Percentiles rank a stretch among this genome's conserved stretches.
Evolutionary conservation across 1,140 invertebrate species (phyloP).

Genomic region (Stenopsyche tienmushanensis): DNA sequence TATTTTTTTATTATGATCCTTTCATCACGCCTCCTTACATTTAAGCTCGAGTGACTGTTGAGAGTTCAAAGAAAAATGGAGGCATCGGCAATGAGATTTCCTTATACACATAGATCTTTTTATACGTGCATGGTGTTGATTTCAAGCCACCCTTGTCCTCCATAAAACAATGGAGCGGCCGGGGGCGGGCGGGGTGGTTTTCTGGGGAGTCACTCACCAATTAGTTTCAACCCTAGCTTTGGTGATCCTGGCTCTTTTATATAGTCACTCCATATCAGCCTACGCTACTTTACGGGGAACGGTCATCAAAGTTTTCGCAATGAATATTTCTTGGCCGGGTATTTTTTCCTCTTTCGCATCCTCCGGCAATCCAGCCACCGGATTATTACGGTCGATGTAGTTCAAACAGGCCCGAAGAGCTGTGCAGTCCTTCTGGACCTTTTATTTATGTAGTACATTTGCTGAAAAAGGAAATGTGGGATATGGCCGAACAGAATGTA

Average conservation of each 20-base stretch:
- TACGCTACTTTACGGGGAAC: background rate
- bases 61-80: too few species aligned
- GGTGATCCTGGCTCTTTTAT: background rate
- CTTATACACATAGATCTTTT: background rate
- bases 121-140: background rate
- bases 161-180: too few species aligned
- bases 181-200: too few species aligned
- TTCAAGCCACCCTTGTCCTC: background rate
- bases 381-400: slow-evolving; percentile 30
- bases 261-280: slow-evolving; percentile 1
- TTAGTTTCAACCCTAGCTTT: slow-evolving; percentile 11
- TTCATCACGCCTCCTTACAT: too few species aligned
- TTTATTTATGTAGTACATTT: background rate
- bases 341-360: background rate
- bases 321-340: slow-evolving; percentile 9
- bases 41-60: too few species aligned
- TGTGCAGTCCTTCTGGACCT: background rate
- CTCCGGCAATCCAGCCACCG: background rate
- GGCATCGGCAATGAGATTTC: too few species aligned
- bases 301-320: background rate
- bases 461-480: background rate
- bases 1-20: too few species aligned
- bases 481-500: background rate
- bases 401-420: slow-evolving; percentile 18
- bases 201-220: background rate